Base-by-base conservation (phyloP, 2,113 vertebrate genomes). In the Procapra przewalskii region DNA sequence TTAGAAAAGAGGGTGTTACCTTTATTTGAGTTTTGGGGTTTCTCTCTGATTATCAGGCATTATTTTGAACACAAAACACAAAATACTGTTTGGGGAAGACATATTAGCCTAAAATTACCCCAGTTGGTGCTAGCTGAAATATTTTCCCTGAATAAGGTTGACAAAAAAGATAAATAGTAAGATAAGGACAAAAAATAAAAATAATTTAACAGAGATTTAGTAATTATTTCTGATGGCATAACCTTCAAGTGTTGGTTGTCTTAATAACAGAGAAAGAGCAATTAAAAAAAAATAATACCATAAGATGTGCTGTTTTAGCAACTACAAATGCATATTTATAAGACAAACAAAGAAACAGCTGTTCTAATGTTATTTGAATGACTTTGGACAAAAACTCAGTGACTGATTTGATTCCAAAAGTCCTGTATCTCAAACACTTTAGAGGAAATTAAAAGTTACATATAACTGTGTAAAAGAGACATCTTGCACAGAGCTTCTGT, bases 191-290 rank as follows among this genome's bases (percentile, higher is more conserved):
- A 54, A 84, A 75, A 80, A 67, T 33, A 48, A 90, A 93, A 90
- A 57, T 50, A 27, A 55, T 60, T 84, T 93, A 80, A 64, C 25
- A 80, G 81, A 93, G 55, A 50, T 86, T 90, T 80, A 64, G 31
- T 88, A n/a, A 40, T 93, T 84, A 60, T 71, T 84, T 67, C 45
- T 64, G 4, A 36, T 40, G 25, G 10, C 33, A 15, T 67, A 81
- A 88, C 33, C 50, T 50, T 94, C 33, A 90, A 23, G 16, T 67
- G 16, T 87, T 96, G 71, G 83, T 33, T 88, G 43, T 52, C 7
- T 92, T 96, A 52, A 59, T 82, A 88, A 92, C 62, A 88, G 45
- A 64, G 75, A 96, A 92, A 92, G 57, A 77, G 31, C 54, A 84
- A 27, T 43, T 43, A 8, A 6, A 29, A 57, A 57, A 48, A 27